Conservation (phyloP, 2,888 invertebrate species). For the Heteromurus nitidus region DNA sequence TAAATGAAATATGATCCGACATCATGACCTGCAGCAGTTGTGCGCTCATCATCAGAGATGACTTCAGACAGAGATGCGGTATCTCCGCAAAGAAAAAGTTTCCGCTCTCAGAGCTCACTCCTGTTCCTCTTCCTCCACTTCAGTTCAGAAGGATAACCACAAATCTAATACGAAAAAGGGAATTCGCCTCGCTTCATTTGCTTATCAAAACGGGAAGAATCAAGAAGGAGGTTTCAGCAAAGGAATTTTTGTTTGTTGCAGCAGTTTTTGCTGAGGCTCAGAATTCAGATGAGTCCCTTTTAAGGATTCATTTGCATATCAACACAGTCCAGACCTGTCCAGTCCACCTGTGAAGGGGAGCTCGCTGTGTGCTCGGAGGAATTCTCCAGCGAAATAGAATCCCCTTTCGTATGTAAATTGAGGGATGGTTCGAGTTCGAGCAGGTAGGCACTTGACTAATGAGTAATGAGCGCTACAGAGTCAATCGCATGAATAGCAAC, state of each 20-base stretch:
- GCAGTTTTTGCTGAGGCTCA: no score
- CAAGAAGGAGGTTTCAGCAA: no score
- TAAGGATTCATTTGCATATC: background rate
- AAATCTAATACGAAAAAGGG: background rate
- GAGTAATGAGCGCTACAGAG: background rate
- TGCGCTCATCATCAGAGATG: background rate
- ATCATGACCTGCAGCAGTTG: conserved; percentile 2
- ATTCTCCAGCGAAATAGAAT: no score
- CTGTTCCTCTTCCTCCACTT: background rate
- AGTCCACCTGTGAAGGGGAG: no score
- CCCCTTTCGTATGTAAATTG: no score
- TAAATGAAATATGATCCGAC: conserved; percentile 17
- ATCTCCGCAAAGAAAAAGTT: background rate
- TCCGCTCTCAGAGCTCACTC: background rate
- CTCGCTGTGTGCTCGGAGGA: no score
- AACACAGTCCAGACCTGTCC: no score
- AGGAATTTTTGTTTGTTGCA: no score
- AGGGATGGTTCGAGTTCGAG: no score
- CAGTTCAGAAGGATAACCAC: background rate
- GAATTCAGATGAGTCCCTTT: no score
- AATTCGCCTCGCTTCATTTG: conserved; percentile 38
- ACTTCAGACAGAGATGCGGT: background rate
- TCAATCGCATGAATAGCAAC: no score
- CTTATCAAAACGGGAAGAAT: conserved; percentile 7
- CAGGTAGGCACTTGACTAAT: background rate